A percentile compares a stretch with the other conserved stretches of the same genome.
phyloP scores from a whole-genome alignment of 2,113 vertebrate genomes.

The Ancistrus triradiatus region DNA sequence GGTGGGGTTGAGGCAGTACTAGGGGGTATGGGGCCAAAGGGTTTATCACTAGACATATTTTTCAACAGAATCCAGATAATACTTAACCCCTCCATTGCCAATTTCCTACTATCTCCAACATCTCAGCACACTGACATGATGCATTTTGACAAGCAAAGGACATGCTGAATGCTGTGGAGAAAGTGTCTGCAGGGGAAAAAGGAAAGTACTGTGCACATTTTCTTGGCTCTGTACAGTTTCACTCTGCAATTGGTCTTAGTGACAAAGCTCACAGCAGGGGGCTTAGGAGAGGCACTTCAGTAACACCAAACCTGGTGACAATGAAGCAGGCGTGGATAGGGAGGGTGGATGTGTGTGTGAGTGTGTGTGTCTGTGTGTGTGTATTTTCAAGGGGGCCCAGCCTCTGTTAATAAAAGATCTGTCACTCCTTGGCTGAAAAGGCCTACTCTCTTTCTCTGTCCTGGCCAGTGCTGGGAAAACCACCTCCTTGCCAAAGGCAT shows the following conservation, averaged over 20 bases:
- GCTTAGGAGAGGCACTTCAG: constrained; percentile 46
- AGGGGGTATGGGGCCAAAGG: constrained; percentile 49
- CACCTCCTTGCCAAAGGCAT: constrained; percentile 71
- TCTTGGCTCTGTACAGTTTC: constrained; percentile 53
- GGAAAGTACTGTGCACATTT: constrained; percentile 43
- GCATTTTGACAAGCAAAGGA: constrained; percentile 64
- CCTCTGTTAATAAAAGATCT: constrained; percentile 76
- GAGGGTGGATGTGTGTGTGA: constrained; percentile 31
- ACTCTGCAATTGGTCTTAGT: constrained; percentile 70
- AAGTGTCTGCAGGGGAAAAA: constrained; percentile 29
- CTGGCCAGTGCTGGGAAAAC: constrained; percentile 73
- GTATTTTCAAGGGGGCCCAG: constrained; percentile 65
- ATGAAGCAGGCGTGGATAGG: constrained; percentile 66
- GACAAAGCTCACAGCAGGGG: constrained; percentile 61
- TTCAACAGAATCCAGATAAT: constrained; percentile 27
- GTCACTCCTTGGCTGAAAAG: constrained; percentile 69
- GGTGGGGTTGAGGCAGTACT: constrained; percentile 37
- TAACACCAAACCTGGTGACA: constrained; percentile 64
- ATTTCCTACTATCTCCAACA: constrained; percentile 42
- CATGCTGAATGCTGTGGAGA: constrained; percentile 37
- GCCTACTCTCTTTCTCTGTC: constrained; percentile 60
- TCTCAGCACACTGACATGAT: constrained; percentile 55
- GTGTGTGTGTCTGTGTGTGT: too few species aligned
- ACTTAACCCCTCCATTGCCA: constrained; percentile 7
- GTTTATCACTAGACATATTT: constrained; percentile 71